These are phyloP conservation scores for Hylyphantes graminicola DNA, from an alignment of 1,140 invertebrate species.

Conservation along the genomic window DNA sequence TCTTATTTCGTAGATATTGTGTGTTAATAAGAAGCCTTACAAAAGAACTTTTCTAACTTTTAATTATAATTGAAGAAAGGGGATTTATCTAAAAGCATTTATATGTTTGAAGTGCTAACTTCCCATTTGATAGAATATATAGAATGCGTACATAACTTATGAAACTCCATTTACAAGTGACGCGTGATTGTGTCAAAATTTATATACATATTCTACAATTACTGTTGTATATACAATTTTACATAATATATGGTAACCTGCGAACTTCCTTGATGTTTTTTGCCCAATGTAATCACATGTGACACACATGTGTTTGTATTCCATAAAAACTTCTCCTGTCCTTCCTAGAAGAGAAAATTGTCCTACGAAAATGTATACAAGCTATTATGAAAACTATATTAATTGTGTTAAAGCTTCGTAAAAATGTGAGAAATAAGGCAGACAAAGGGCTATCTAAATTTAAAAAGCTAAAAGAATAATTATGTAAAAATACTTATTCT, in stretches of 20 bases:
- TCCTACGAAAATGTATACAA: neutral
- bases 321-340: neutral
- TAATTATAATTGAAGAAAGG: neutral
- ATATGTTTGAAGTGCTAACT: slow-evolving; percentile 27
- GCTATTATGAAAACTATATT: neutral
- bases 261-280: slow-evolving; percentile 9
- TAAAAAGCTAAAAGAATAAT: no score
- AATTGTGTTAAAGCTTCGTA: neutral
- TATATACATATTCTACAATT: slow-evolving; percentile 42
- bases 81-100: slow-evolving; percentile 27
- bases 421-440: neutral
- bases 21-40: slow-evolving; percentile 44
- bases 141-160: neutral
- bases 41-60: slow-evolving; percentile 22
- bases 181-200: slow-evolving; percentile 12
- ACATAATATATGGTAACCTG: slow-evolving; percentile 2
- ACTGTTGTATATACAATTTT: slow-evolving; percentile 8
- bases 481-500: no score
- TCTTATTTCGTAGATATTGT: slow-evolving; percentile 28
- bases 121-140: slow-evolving; percentile 31
- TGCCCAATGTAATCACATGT: slow-evolving; percentile 5
- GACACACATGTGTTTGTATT: no score
- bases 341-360: neutral
- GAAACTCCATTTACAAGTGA: slow-evolving; percentile 20
- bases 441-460: neutral